Evolutionary conservation across 1,140 invertebrate genomes (phyloP).

Genomic region (Nymphalis io): DNA sequence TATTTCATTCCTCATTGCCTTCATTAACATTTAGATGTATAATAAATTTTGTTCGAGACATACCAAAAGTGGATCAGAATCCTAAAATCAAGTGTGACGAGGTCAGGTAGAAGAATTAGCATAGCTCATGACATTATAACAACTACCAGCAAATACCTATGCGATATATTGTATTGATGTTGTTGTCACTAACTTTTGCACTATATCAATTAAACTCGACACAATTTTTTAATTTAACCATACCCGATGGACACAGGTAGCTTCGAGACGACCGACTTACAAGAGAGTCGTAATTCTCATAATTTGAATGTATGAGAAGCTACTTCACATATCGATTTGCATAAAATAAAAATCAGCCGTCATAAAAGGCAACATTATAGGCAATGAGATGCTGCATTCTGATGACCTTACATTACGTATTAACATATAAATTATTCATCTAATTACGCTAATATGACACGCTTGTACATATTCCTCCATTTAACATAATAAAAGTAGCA

Average conservation of each 20-base stretch:
- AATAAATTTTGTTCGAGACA: slow-evolving; percentile 72
- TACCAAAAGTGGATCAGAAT: slow-evolving; percentile 74
- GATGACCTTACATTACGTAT: slow-evolving; percentile 44
- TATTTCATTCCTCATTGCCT: slow-evolving; percentile 68
- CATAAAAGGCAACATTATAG: slow-evolving; percentile 51
- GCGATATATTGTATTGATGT: slow-evolving; percentile 41
- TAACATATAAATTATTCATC: slow-evolving; percentile 42
- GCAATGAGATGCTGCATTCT: slow-evolving; percentile 46
- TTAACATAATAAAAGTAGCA: slow-evolving; percentile 17
- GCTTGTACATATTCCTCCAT: not conserved
- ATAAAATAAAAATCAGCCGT: slow-evolving; percentile 56
- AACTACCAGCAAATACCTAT: slow-evolving; percentile 35
- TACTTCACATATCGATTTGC: slow-evolving; percentile 53
- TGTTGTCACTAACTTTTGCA: slow-evolving; percentile 50
- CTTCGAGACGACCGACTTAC: slow-evolving; percentile 55
- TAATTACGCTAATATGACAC: slow-evolving; percentile 15
- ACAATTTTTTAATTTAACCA: slow-evolving; percentile 27
- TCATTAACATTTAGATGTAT: slow-evolving; percentile 75
- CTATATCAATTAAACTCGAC: slow-evolving; percentile 27
- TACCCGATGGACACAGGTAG: slow-evolving; percentile 30
- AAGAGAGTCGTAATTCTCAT: slow-evolving; percentile 58
- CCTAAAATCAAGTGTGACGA: slow-evolving; percentile 68
- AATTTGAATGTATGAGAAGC: slow-evolving; percentile 48
- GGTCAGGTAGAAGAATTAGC: slow-evolving; percentile 66
- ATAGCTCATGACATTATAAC: slow-evolving; percentile 61